Base-by-base conservation (phyloP, 1,140 invertebrate genomes). In the Drosophila eugracilis region DNA sequence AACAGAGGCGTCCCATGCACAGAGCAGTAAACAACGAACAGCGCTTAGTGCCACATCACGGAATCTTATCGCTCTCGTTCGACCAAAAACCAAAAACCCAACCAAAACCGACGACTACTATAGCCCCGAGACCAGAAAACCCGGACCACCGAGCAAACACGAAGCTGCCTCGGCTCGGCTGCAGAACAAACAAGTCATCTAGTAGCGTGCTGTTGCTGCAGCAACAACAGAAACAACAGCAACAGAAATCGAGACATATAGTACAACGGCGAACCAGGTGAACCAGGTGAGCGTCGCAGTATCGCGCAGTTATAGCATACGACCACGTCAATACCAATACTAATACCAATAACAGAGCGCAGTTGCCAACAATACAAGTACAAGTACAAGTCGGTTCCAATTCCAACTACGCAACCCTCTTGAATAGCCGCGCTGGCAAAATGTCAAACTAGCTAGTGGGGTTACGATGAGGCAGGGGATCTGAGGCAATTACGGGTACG, bases 161-260 rank as follows among this genome's bases (percentile, higher is more conserved):
- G 74, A 84, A 65, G 74, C 77, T 77, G 58, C 41, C 58, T 76
- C 80, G 81, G 83, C 58, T 76, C 80, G 81, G 83, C 77, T 88
- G 81, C 78, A 86, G 81, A 86, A 86, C 81, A 85, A 85, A 85
- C 80, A 86, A 86, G 73, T 88, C 83, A 88, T 81, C 83, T 86
- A 75, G 42, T 86, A 75, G 50, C 59, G 63, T 37, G 36, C 36
- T 30, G 28, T 30, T 30, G 28, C 28, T 37, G 52, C 67, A 63
- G 57, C 67, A 54, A 45, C 42, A 52, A 49, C 41, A 57, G 42
- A 45, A 48, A 28, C 45, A 54, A 26, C 17, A 22, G 26, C 57
- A 77, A 49, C 67, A 58, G 9, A 36, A 54, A 49, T 45, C 59
- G 37, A 58, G 42, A 41, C 54, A 53, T 63, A 57, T 55, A 53